A percentile compares a stretch with the other conserved stretches of the same genome.
Conservation (phyloP, 2,888 invertebrate genomes). For the Scaeva pyrastri region DNA sequence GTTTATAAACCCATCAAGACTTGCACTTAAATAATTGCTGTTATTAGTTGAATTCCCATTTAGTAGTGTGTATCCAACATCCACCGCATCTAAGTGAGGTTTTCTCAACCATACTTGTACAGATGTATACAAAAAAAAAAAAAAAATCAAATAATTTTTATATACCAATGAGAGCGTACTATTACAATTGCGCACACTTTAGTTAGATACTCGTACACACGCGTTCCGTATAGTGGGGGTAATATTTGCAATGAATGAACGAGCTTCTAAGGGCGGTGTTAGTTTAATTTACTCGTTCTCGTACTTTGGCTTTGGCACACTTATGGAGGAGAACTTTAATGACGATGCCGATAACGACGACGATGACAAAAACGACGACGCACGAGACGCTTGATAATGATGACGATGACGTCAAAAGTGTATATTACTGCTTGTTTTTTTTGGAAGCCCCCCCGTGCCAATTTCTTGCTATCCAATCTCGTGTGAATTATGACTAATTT, state of each 20-base stretch:
- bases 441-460: not conserved
- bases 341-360: not conserved
- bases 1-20: slow-evolving; percentile 42
- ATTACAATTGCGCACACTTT: not conserved
- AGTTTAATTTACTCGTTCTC: not conserved
- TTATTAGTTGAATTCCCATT: slow-evolving; percentile 54
- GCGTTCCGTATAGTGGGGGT: not conserved
- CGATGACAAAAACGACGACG: not conserved
- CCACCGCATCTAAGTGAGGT: slow-evolving; percentile 27
- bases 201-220: slow-evolving; percentile 19
- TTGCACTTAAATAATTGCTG: slow-evolving; percentile 57
- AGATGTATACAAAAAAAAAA: not conserved
- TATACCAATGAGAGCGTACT: not conserved
- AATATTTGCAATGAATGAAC: not conserved
- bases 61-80: slow-evolving; percentile 8
- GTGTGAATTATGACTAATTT: not conserved
- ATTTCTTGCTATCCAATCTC: not conserved
- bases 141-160: too few relatives aligned
- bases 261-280: not conserved
- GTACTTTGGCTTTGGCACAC: slow-evolving; percentile 25
- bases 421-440: not conserved
- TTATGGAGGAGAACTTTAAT: not conserved
- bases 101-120: slow-evolving; percentile 19
- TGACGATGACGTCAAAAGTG: too few relatives aligned
- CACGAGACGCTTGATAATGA: too few relatives aligned